Percentiles rank a stretch among this genome's conserved stretches.
Conservation (phyloP, 2,113 vertebrate genomes). For the Austrofundulus limnaeus region DNA sequence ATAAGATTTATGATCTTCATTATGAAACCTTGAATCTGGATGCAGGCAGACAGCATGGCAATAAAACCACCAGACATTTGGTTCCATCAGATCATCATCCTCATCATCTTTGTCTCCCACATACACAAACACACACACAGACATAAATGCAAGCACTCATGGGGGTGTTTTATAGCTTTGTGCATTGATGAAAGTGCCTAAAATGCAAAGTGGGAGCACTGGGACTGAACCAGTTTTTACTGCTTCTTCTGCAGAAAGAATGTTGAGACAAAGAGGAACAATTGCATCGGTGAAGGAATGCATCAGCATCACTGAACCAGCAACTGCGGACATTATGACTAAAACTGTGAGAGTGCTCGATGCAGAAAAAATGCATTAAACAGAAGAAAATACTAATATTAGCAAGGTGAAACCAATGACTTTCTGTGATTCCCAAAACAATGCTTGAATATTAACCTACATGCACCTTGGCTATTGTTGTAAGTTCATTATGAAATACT, state of each 20-base stretch:
- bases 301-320: neutral
- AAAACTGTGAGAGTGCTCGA: no score
- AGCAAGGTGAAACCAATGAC: no score
- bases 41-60: conserved; percentile 46
- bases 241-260: conserved; percentile 33
- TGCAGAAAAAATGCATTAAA: no score
- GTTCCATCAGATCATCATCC: conserved; percentile 30
- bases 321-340: neutral
- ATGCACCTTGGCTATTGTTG: no score
- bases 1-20: conserved; percentile 71
- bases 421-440: no score
- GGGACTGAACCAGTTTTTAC: conserved; percentile 46
- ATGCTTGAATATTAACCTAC: no score
- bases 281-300: neutral
- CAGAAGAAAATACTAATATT: no score
- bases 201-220: conserved; percentile 29
- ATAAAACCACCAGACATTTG: conserved; percentile 48
- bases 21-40: conserved; percentile 45
- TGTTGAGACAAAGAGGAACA: neutral
- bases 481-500: no score
- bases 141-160: conserved; percentile 1
- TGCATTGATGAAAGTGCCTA: conserved; percentile 46
- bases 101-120: neutral
- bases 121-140: conserved; percentile 15
- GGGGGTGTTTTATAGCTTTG: conserved; percentile 28